These are phyloP conservation scores for Nibea albiflora DNA, from an alignment of 2,113 vertebrate species.

Conservation along the genomic window DNA sequence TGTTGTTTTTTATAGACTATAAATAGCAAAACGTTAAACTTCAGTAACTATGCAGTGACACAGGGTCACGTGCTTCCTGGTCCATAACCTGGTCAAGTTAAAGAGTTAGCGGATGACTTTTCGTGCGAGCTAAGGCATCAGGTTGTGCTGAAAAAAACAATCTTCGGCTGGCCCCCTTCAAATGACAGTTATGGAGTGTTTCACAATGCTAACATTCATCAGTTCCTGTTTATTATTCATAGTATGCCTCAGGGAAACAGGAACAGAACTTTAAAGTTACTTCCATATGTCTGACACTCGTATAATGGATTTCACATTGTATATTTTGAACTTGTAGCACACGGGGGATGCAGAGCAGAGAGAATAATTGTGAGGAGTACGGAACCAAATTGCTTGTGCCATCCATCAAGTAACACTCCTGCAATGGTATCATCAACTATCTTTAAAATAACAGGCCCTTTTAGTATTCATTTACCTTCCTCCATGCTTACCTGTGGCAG, in stretches of 20 bases:
- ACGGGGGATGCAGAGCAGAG: not conserved
- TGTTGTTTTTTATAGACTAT: too few species aligned
- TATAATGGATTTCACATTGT: not conserved
- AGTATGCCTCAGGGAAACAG: not conserved
- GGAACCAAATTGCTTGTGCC: not conserved
- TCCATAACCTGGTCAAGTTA: not conserved
- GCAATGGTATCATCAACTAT: not conserved
- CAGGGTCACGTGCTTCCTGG: too few species aligned
- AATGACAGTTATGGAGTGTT: too few species aligned
- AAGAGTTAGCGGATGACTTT: not conserved
- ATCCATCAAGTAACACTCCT: not conserved
- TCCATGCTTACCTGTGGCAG: constrained; percentile 90
- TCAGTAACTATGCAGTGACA: too few species aligned
- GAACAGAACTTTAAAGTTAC: not conserved
- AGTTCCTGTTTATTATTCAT: not conserved
- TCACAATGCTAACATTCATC: not conserved
- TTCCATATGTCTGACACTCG: not conserved
- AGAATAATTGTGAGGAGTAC: not conserved
- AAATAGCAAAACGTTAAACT: too few species aligned
- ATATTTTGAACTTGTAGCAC: not conserved
- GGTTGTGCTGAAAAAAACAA: not conserved
- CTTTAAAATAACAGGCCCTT: not conserved
- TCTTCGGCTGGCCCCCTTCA: too few species aligned
- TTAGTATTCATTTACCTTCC: not conserved
- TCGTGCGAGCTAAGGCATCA: not conserved